These are phyloP conservation scores for Drosophila paulistorum DNA, from an alignment of 1,140 invertebrate genomes.

Conservation along the genomic window DNA sequence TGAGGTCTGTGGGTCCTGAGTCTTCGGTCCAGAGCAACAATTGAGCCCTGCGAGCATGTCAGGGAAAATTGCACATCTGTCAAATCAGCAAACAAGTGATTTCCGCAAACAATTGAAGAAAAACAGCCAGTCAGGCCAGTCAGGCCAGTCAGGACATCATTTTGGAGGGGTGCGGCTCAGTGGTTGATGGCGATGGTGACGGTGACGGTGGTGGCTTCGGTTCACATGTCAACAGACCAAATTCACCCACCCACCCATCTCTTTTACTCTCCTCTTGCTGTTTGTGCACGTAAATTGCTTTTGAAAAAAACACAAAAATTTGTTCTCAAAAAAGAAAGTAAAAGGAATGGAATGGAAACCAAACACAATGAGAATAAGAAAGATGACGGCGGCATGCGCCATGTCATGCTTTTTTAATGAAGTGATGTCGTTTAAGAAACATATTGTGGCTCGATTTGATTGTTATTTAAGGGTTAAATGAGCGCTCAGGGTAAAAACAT, in stretches of 20 bases:
- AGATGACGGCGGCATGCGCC: constrained; percentile 57
- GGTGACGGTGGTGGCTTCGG: constrained; percentile 43
- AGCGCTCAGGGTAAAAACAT: constrained; percentile 18
- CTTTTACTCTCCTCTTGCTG: constrained; percentile 30
- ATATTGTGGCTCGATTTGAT: constrained; percentile 74
- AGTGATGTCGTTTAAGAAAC: constrained; percentile 79
- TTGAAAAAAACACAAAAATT: constrained; percentile 61
- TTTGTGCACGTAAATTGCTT: constrained; percentile 82
- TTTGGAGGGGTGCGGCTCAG: constrained; percentile 33
- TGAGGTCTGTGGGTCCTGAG: not conserved
- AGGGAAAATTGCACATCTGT: constrained; percentile 81
- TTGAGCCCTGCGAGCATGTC: constrained; percentile 63
- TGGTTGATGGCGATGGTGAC: constrained; percentile 37
- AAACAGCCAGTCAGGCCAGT: constrained; percentile 74
- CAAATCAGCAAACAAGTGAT: constrained; percentile 81
- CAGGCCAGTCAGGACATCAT: constrained; percentile 32
- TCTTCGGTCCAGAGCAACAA: constrained; percentile 25
- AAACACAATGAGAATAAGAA: constrained; percentile 22
- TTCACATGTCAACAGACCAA: constrained; percentile 56
- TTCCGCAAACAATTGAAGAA: constrained; percentile 79
- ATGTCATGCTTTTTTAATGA: constrained; percentile 81
- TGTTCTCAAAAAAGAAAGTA: constrained; percentile 17
- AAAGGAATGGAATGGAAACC: constrained; percentile 38
- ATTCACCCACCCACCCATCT: constrained; percentile 19
- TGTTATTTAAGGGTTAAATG: constrained; percentile 76